phyloP scores from a whole-genome alignment of 2,888 invertebrate genomes.

The Cosmopolites sordidus region DNA sequence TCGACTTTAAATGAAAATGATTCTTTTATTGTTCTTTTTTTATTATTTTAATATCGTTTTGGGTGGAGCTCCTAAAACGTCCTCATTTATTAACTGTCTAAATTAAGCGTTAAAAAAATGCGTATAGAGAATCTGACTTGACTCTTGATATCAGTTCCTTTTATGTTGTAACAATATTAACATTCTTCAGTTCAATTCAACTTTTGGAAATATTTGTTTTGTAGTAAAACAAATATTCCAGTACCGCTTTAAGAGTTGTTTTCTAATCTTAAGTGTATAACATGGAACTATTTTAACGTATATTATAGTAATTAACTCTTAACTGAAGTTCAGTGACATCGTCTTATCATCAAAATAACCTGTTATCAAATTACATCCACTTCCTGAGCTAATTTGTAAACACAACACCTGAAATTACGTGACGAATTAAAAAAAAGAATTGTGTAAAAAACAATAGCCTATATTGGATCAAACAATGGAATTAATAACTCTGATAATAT shows the following conservation, averaged over 20 bases:
- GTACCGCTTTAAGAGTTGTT: background rate
- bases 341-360: constrained; percentile 8
- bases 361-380: constrained; percentile 5
- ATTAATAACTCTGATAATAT: no score
- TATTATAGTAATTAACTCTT: constrained; percentile 3
- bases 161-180: background rate
- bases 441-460: no score
- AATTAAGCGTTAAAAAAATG: no score
- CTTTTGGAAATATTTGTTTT: background rate
- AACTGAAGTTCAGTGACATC: constrained; percentile 15
- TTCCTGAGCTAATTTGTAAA: no score
- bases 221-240: background rate
- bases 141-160: background rate
- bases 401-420: no score
- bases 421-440: no score
- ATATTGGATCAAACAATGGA: no score
- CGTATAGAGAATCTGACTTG: no score
- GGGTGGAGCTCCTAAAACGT: no score
- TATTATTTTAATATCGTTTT: background rate
- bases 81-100: no score
- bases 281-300: constrained; percentile 10
- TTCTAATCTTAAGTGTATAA: background rate
- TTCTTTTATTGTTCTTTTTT: background rate
- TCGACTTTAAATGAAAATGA: background rate
- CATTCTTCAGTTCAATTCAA: background rate